Base-by-base conservation (phyloP, 2,888 invertebrate genomes). In the Hyposoter didymator region DNA sequence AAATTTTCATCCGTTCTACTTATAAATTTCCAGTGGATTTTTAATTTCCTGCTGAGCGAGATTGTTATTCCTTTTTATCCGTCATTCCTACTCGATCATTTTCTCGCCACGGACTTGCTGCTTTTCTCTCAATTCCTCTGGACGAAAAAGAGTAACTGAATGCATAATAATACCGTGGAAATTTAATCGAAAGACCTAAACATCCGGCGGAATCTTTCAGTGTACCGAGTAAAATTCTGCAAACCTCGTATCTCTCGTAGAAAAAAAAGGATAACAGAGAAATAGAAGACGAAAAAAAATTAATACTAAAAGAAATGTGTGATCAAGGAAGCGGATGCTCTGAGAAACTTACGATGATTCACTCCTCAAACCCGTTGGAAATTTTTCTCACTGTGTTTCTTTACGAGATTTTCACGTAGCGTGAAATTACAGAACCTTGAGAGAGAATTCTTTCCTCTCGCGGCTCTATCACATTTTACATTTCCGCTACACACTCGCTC, bases 371-470 rank as follows among this genome's bases (percentile, higher is more conserved):
- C 14, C 45, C 45, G 22, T 17, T 45, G 5, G n/a, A 47, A 47
- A n/a, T 8, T 17, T 69, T 32, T 22, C 28, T 28, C 47, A 17
- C 32, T 28, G 28, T 69, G 6, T 22, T 28, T 6, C 69, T 22
- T 12, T 7, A 45, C 22, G 55, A 52, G 47, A 64, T 74, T 73
- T 75, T 49, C 47, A 47, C 75, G 75, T 66, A 72, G 55, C 85
- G 82, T 82, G 79, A 79, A 82, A 85, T 84, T 78, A 78, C 69
- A 28, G 47, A 79, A 85, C 75, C 79, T 43, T 43, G 62, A 72
- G 75, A 72, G 75, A 82, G 43, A 47, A n/a, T 49, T 17, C 32
- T 32, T 22, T 5, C 28, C 14, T 52, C 32, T 67, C 64, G 47
- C 52, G 17, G 47, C 39, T 52, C 70, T 52, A 22, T 47, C 39